A percentile compares a stretch with the other conserved stretches of the same genome.
phyloP scores from a whole-genome alignment of 2,113 vertebrate genomes.

The Danio rerio region GRCz12tu NC_133194.1:7555001-7555500 shows the following conservation, averaged over 20 bases:
- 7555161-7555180: slow-evolving; percentile 2
- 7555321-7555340: not conserved
- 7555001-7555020: not conserved
- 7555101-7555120: slow-evolving; percentile 6
- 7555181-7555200: slow-evolving; percentile 31
- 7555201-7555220: slow-evolving; percentile 29
- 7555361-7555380: not conserved
- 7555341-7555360: not conserved
- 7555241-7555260: slow-evolving; percentile 14
- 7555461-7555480: no score
- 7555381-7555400: not conserved
- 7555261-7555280: slow-evolving; percentile 3
- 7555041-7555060: not conserved
- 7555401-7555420: not conserved
- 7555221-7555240: not conserved
- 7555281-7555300: not conserved
- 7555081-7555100: slow-evolving; percentile 18
- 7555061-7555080: slow-evolving; percentile 16
- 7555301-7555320: slow-evolving; percentile 11
- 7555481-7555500: no score
- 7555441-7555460: no score
- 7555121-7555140: slow-evolving; percentile 25
- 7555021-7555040: not conserved
- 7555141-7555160: slow-evolving; percentile 38
- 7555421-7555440: not conserved